Base-by-base conservation (phyloP, 2,888 invertebrate genomes). In the Falcaria lacertinaria region DNA sequence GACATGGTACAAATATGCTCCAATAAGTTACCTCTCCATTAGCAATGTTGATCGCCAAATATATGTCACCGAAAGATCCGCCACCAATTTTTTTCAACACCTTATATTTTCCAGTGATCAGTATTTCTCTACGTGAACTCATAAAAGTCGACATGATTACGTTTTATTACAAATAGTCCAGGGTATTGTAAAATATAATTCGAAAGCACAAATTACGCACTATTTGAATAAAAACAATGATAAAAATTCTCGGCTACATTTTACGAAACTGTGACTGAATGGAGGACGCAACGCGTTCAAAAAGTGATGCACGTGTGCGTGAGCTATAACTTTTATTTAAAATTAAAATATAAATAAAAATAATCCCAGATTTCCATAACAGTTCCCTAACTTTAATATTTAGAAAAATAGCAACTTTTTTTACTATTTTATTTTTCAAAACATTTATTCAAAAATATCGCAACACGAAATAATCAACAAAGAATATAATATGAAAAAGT, bases 61-160 rank as follows among this genome's bases (percentile, higher is more conserved):
- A 99, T 89, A 99, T 99, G 91, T 99, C 99, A 81, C 99, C 99
- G 89, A 99, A 99, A 43, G 99, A 99, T 64, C 99, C 99, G 89
- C 97, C 98, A 75, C 99, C 98, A 83, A 99, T 97, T 93, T 98
- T 97, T 77, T 97, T 93, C 80, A 97, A 94, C 75, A 98, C 93
- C 87, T 97, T 94, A 91, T 98, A 98, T 90, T 97, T 97, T 81
- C 95, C 95, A 80, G 96, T 96, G 76, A 97, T 94, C 81, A 96
- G 92, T 84, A 96, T 93, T 85, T 96, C 96, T 75, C 88, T 90
- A 48, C 74, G 67, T 49, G 55, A 63, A 56, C 52, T 64, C 57
- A 64, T 60, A 52, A 64, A 65, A 42, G 39, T 45, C 55, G 66
- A 57, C 70, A 75, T 74, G 62, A 44, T 70, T 58, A 55, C 51